These are phyloP conservation scores for Creontiades dilutus DNA, from an alignment of 2,888 invertebrate species.

Conservation along the genomic window DNA sequence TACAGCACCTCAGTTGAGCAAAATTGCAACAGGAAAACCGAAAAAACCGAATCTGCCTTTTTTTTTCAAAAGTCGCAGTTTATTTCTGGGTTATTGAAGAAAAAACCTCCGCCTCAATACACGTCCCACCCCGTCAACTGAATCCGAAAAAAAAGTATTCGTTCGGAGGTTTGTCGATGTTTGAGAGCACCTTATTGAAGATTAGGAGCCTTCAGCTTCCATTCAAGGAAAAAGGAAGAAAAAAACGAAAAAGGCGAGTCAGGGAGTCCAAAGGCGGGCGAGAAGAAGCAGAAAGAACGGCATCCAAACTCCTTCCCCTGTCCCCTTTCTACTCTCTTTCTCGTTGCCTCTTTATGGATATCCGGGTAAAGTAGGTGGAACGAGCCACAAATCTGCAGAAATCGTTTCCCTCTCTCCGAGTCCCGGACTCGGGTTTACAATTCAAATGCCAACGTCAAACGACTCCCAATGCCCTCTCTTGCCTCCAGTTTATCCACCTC, in stretches of 20 bases:
- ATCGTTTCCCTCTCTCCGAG: slow-evolving; percentile 44
- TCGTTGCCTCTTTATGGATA: slow-evolving; percentile 51
- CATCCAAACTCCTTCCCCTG: background rate
- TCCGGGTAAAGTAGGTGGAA: slow-evolving; percentile 64
- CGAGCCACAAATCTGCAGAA: slow-evolving; percentile 67
- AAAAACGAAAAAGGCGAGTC: background rate
- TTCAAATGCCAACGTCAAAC: slow-evolving; percentile 66
- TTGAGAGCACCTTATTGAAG: slow-evolving; percentile 32
- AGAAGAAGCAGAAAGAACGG: background rate
- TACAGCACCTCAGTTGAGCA: too few relatives aligned
- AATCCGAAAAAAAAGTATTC: slow-evolving; percentile 6
- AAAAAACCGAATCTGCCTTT: too few relatives aligned
- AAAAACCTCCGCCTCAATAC: too few relatives aligned
- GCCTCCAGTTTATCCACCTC: slow-evolving; percentile 3
- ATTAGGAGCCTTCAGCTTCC: slow-evolving; percentile 35
- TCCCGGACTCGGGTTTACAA: slow-evolving; percentile 56
- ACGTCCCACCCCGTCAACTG: background rate
- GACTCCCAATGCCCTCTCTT: slow-evolving; percentile 57
- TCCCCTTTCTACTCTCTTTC: background rate
- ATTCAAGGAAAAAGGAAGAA: background rate
- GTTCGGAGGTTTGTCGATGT: slow-evolving; percentile 8
- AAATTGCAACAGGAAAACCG: too few relatives aligned
- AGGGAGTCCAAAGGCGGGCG: background rate
- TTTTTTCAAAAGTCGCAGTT: too few relatives aligned
- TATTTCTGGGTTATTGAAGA: too few relatives aligned